A percentile compares a stretch with the other conserved stretches of the same genome.
phyloP scores from a whole-genome alignment of 2,113 vertebrate genomes.

The Herpetotheres cachinnans region DNA sequence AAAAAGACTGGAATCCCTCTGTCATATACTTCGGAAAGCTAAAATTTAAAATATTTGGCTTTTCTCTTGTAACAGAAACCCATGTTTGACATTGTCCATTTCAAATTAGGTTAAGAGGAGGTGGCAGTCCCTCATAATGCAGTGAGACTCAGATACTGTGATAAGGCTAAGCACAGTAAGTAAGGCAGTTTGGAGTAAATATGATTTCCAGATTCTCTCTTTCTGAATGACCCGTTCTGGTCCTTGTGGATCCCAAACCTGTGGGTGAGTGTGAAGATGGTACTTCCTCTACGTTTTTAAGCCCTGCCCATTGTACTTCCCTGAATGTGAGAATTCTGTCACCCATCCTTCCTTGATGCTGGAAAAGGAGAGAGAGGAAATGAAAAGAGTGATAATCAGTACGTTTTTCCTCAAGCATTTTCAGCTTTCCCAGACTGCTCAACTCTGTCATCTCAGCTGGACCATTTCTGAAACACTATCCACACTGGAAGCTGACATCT shows the following conservation, averaged over 20 bases:
- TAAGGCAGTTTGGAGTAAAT: neutral
- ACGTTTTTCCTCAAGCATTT: neutral
- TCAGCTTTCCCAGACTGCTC: neutral
- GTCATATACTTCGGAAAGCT: neutral
- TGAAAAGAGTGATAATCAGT: neutral
- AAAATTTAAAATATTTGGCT: neutral
- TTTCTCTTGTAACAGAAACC: neutral
- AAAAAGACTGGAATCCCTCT: neutral
- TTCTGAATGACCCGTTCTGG: neutral
- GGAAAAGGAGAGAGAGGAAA: neutral
- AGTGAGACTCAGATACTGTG: neutral
- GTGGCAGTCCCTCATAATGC: neutral
- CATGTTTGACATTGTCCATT: neutral
- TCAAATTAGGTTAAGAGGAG: neutral
- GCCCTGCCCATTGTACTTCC: neutral
- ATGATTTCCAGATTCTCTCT: neutral
- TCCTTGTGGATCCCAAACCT: neutral
- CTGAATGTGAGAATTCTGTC: neutral
- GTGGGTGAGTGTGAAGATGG: neutral
- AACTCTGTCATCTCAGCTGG: neutral
- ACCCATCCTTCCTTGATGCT: neutral
- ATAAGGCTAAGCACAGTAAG: neutral
- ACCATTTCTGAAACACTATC: neutral
- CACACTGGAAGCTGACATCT: neutral
- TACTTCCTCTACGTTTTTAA: neutral